phyloP scores from a whole-genome alignment of 1,140 invertebrate genomes.

The Trialeurodes vaporariorum region DNA sequence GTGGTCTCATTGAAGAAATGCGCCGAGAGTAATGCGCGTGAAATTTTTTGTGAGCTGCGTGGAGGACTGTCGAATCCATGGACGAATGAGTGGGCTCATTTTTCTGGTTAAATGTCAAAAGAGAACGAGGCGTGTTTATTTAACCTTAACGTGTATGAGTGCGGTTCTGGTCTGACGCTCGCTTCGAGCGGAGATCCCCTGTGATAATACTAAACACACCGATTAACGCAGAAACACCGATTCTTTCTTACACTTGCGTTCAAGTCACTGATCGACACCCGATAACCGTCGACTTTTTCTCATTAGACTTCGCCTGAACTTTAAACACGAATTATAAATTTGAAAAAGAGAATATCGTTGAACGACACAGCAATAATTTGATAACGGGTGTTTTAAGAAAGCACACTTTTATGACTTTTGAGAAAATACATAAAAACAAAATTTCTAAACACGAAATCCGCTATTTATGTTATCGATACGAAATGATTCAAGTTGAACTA shows the following conservation, averaged over 20 bases:
- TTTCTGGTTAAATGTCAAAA: too few relatives aligned
- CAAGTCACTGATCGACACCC: neutral
- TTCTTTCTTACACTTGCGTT: neutral
- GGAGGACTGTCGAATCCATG: too few relatives aligned
- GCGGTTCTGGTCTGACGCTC: neutral
- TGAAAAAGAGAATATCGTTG: too few relatives aligned
- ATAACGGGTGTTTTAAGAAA: neutral
- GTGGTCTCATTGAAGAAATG: too few relatives aligned
- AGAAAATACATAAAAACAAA: neutral
- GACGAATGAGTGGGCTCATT: too few relatives aligned
- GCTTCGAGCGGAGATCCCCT: neutral
- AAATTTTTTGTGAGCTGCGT: too few relatives aligned
- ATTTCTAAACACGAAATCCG: neutral
- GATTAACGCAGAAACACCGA: too few relatives aligned
- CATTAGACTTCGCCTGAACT: neutral
- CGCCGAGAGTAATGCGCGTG: too few relatives aligned
- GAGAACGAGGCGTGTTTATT: too few relatives aligned
- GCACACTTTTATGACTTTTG: neutral
- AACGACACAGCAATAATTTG: neutral
- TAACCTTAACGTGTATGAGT: neutral
- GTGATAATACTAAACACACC: too few relatives aligned
- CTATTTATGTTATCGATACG: too few relatives aligned
- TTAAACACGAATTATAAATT: neutral
- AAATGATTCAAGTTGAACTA: too few relatives aligned
- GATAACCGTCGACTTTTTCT: neutral